Conservation (phyloP, 2,113 vertebrate genomes). For the Origma solitaria region DNA sequence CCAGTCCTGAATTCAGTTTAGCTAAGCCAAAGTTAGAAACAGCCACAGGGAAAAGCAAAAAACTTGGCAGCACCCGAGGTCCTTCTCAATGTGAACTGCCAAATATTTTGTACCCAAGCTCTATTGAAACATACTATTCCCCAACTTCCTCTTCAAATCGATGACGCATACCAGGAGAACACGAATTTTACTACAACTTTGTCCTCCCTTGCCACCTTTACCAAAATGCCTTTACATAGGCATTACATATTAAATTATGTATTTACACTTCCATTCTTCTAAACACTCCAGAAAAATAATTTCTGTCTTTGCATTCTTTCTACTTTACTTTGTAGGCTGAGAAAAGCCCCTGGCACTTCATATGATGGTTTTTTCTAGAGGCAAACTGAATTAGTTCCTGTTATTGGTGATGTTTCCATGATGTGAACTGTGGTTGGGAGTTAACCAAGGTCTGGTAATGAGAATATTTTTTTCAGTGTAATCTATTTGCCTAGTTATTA, state of each 20-base stretch:
- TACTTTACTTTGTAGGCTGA: background rate
- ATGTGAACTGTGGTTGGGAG: background rate
- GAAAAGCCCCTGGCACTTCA: background rate
- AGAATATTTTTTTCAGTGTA: background rate
- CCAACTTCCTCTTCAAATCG: background rate
- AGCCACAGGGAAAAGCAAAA: background rate
- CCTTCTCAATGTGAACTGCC: background rate
- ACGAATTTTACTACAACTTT: background rate
- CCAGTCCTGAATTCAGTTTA: background rate
- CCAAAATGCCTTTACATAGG: background rate
- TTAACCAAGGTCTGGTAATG: background rate
- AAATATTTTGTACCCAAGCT: background rate
- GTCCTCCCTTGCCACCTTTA: background rate
- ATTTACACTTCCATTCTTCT: background rate
- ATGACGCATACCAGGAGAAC: background rate
- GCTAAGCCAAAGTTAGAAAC: background rate
- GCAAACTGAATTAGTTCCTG: background rate
- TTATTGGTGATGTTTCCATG: background rate
- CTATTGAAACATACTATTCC: background rate
- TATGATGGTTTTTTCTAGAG: background rate
- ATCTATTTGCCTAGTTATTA: background rate
- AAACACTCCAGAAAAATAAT: background rate
- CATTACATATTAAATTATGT: background rate
- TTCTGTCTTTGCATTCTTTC: background rate
- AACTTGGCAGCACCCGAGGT: background rate